Conservation (phyloP, 2,113 vertebrate species). For the Dissostichus mawsoni region DNA sequence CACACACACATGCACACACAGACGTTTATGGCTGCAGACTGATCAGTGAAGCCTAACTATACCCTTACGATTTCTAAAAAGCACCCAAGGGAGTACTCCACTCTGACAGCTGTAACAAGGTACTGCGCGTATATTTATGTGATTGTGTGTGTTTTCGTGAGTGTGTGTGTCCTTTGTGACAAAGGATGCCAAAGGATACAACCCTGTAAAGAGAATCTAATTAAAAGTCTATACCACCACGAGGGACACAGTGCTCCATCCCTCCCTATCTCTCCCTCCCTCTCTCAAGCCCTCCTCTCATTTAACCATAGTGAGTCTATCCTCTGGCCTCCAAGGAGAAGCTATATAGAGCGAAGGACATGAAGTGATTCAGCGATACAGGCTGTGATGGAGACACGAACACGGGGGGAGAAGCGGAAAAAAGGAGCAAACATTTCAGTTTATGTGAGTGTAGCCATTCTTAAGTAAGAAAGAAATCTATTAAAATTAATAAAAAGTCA, state of each 20-base stretch:
- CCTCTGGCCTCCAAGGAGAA: constrained; percentile 54
- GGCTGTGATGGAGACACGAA: constrained; percentile 7
- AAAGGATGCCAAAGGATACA: constrained; percentile 77
- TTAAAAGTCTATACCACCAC: constrained; percentile 75
- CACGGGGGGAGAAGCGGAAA: neutral
- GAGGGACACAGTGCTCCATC: constrained; percentile 50
- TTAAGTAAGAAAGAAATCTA: no score
- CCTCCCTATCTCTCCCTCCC: neutral
- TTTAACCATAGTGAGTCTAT: constrained; percentile 63
- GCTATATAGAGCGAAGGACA: constrained; percentile 34
- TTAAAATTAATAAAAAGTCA: neutral
- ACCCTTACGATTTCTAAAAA: constrained; percentile 61
- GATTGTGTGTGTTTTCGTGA: constrained; percentile 42
- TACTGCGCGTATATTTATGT: constrained; percentile 68
- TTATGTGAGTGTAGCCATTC: neutral
- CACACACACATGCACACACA: constrained; percentile 14
- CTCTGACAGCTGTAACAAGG: constrained; percentile 78
- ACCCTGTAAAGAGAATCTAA: constrained; percentile 79
- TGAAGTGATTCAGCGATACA: constrained; percentile 38
- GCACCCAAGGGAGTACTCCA: constrained; percentile 61
- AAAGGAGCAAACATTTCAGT: constrained; percentile 13
- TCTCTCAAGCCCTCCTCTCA: constrained; percentile 25
- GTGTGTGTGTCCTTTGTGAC: constrained; percentile 35
- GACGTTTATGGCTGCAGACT: constrained; percentile 64
- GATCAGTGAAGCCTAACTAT: constrained; percentile 71